phyloP scores from a whole-genome alignment of 2,888 invertebrate genomes.

The Galerucella calmariensis region DNA sequence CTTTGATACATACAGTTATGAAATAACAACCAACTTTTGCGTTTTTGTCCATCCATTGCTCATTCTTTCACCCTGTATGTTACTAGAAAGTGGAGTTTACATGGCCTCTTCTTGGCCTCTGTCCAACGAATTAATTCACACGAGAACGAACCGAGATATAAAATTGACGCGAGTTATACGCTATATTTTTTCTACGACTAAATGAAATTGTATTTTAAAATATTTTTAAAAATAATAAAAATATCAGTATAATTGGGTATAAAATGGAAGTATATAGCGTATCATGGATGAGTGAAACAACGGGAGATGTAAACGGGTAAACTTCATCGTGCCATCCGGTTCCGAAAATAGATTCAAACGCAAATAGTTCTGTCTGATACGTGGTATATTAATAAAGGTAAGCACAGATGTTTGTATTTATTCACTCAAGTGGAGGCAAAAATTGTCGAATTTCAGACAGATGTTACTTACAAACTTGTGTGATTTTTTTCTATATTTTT shows the following conservation, averaged over 20 bases:
- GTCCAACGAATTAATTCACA: no score
- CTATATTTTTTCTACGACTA: no score
- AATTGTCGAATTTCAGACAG: conserved; percentile 24
- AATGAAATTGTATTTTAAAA: no score
- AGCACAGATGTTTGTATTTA: conserved; percentile 33
- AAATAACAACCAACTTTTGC: no score
- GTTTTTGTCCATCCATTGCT: no score
- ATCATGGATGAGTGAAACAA: conserved; percentile 8
- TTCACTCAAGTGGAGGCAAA: conserved; percentile 28
- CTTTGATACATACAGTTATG: no score
- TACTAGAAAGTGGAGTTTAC: no score
- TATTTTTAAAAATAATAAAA: background rate
- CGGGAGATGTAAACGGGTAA: conserved; percentile 14
- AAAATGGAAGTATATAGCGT: background rate
- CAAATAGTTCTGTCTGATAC: conserved; percentile 34
- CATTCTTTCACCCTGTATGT: no score
- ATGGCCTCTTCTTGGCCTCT: no score
- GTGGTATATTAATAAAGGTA: conserved; percentile 29
- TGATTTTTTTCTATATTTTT: conserved; percentile 14
- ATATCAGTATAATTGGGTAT: background rate
- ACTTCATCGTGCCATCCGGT: conserved; percentile 27
- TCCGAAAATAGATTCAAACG: conserved; percentile 33
- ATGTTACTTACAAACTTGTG: conserved; percentile 21
- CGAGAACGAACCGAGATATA: no score
- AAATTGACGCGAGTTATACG: no score